These are phyloP conservation scores for Agrotis puta DNA, from an alignment of 2,888 invertebrate species.

Conservation along the genomic window DNA sequence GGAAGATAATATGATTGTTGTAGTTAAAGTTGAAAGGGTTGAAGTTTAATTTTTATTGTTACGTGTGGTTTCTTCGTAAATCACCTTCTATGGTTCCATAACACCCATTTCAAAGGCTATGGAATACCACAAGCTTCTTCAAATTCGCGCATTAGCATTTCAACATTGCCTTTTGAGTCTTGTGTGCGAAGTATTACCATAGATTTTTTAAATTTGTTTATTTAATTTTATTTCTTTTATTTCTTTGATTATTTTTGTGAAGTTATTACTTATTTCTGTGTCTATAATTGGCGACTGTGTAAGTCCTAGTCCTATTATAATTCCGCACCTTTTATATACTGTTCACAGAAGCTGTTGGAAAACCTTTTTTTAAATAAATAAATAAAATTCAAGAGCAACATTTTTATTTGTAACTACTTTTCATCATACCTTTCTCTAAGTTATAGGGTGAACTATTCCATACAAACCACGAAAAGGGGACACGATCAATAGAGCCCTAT, in stretches of 20 bases:
- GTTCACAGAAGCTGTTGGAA: no score
- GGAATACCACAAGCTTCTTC: no score
- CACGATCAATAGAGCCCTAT: constrained; percentile 59
- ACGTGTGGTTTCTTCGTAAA: neutral
- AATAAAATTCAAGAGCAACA: neutral
- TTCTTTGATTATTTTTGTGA: no score
- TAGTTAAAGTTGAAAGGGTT: constrained; percentile 16
- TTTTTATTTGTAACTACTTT: constrained; percentile 18
- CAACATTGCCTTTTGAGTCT: neutral
- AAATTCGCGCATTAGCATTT: neutral
- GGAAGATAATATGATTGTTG: constrained; percentile 57
- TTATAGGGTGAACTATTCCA: constrained; percentile 18
- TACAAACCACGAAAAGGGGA: constrained; percentile 36
- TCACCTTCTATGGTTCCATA: neutral
- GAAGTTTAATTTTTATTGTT: constrained; percentile 14
- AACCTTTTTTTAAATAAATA: no score
- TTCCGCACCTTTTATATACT: no score
- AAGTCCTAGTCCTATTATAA: no score
- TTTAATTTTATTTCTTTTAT: no score
- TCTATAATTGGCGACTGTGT: no score
- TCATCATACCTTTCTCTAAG: constrained; percentile 3
- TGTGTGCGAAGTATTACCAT: neutral
- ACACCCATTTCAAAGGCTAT: no score
- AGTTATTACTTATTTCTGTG: no score
- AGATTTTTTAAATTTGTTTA: no score